Conservation (phyloP, 2,113 vertebrate genomes). For the Herpetotheres cachinnans region DNA sequence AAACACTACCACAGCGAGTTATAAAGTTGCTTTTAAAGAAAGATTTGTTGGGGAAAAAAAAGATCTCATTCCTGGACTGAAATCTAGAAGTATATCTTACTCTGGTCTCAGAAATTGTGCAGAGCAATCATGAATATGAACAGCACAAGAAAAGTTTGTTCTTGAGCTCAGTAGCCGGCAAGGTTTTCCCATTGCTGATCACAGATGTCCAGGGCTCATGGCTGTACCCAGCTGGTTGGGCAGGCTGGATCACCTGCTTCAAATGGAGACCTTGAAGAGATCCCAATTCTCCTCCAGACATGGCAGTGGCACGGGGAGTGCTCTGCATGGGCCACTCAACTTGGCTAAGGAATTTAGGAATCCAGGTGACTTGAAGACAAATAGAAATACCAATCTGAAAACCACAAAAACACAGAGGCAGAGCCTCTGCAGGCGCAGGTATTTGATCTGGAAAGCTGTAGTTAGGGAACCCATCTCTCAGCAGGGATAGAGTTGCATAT, state of each 20-base stretch:
- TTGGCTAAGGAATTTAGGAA: background rate
- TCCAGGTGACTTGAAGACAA: background rate
- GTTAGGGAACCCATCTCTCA: background rate
- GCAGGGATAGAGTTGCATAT: background rate
- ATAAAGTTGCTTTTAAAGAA: background rate
- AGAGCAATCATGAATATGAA: background rate
- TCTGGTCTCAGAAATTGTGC: background rate
- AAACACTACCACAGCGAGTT: background rate
- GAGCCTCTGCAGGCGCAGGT: background rate
- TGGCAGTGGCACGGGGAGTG: background rate
- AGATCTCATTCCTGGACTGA: background rate
- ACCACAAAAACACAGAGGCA: background rate
- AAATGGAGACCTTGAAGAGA: background rate
- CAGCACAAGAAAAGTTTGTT: background rate
- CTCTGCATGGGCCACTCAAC: background rate
- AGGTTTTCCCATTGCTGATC: background rate
- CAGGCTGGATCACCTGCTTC: background rate
- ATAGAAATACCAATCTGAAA: background rate
- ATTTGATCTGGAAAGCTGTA: background rate
- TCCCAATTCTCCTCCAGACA: background rate
- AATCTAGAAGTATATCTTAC: background rate
- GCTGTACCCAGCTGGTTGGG: background rate
- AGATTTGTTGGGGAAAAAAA: background rate
- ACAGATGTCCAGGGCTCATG: fast-evolving
- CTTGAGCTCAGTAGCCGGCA: background rate